Conservation (phyloP, 1,140 invertebrate species). For the Archegozetes longisetosus region DNA sequence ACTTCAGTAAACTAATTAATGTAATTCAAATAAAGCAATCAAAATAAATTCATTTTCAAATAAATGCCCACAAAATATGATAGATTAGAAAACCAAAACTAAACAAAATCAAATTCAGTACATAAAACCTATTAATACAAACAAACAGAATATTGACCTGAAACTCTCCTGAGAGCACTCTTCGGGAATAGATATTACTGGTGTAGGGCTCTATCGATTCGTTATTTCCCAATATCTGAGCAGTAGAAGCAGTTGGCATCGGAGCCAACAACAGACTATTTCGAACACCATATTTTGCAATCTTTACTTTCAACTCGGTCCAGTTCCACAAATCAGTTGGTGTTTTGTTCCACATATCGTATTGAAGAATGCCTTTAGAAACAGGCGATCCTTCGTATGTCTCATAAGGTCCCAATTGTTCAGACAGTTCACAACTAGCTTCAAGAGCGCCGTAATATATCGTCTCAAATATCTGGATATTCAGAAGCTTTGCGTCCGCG, state of each 20-base stretch:
- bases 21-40: no score
- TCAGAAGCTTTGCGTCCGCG: slow-evolving; percentile 64
- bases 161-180: slow-evolving; percentile 80
- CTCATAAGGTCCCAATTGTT: slow-evolving; percentile 69
- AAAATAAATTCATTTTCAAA: no score
- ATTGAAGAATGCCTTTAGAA: slow-evolving; percentile 90
- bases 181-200: slow-evolving; percentile 84
- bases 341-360: slow-evolving; percentile 93
- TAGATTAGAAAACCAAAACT: not conserved
- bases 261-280: slow-evolving; percentile 90
- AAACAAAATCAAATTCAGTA: slow-evolving; percentile 1
- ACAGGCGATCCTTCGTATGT: slow-evolving; percentile 80
- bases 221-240: slow-evolving; percentile 97
- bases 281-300: slow-evolving; percentile 72
- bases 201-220: slow-evolving; percentile 97
- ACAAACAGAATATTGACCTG: no score
- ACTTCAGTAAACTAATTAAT: no score
- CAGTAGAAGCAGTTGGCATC: slow-evolving; percentile 98
- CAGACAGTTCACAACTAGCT: slow-evolving; percentile 85
- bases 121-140: no score
- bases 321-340: slow-evolving; percentile 83
- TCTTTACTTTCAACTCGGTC: slow-evolving; percentile 62
- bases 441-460: slow-evolving; percentile 94
- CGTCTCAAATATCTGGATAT: slow-evolving; percentile 95
- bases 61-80: no score